phyloP scores from a whole-genome alignment of 2,888 invertebrate genomes.

The Chironomus tentans region DNA sequence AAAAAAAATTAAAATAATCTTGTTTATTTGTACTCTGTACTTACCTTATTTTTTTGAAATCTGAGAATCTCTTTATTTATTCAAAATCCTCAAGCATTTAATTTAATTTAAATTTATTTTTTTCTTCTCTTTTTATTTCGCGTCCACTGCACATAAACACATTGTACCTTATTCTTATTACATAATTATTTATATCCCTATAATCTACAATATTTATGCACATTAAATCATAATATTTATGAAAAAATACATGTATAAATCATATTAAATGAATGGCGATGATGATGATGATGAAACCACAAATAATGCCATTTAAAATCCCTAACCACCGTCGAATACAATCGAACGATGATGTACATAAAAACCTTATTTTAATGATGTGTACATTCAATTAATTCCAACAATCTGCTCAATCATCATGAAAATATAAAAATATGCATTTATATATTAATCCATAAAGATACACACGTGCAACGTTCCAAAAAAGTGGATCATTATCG shows the following conservation, averaged over 20 bases:
- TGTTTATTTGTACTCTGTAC: not conserved
- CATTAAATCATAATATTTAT: too few relatives aligned
- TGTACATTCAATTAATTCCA: too few relatives aligned
- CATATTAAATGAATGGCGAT: too few relatives aligned
- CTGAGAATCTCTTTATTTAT: not conserved
- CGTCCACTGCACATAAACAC: not conserved
- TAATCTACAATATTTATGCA: too few relatives aligned
- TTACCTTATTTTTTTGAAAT: not conserved
- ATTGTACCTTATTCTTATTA: not conserved
- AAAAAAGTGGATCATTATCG: slow-evolving; percentile 15
- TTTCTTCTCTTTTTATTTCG: not conserved
- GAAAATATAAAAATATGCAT: not conserved
- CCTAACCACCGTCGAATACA: too few relatives aligned
- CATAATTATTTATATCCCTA: too few relatives aligned
- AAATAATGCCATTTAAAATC: too few relatives aligned
- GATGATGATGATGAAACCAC: too few relatives aligned
- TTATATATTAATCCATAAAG: not conserved
- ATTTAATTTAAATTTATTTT: not conserved
- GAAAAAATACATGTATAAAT: too few relatives aligned
- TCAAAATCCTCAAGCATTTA: not conserved
- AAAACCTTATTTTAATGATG: not conserved
- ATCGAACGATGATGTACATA: not conserved
- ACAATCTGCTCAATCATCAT: not conserved
- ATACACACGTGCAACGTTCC: slow-evolving; percentile 17
- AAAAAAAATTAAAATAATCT: too few relatives aligned